A percentile compares a stretch with the other conserved stretches of the same genome.
Conservation (phyloP, 2,888 invertebrate genomes). For the Chymomyza procnemis region DNA sequence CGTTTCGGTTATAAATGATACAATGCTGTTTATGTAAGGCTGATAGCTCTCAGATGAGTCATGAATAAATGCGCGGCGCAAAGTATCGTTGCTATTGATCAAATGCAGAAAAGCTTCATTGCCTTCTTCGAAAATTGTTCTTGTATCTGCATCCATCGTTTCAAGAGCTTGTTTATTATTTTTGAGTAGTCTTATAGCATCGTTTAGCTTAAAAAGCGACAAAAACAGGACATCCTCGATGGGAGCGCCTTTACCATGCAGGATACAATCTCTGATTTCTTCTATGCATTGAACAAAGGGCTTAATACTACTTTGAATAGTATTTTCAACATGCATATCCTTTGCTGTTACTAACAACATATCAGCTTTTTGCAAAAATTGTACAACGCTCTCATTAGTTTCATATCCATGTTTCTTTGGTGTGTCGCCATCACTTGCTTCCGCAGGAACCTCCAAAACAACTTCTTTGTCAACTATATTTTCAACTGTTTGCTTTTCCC, state of each 20-base stretch:
- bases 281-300: slow-evolving; percentile 41
- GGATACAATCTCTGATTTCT: slow-evolving; percentile 43
- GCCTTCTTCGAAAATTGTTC: slow-evolving; percentile 1
- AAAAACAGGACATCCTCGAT: slow-evolving; percentile 55
- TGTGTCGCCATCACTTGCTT: neutral
- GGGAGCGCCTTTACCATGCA: slow-evolving; percentile 18
- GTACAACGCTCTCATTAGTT: slow-evolving; percentile 1
- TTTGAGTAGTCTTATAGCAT: slow-evolving; percentile 44
- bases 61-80: slow-evolving; percentile 52
- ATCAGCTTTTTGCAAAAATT: slow-evolving; percentile 17
- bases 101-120: slow-evolving; percentile 45
- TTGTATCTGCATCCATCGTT: neutral
- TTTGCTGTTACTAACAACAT: slow-evolving; percentile 20
- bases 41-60: slow-evolving; percentile 51
- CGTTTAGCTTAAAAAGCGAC: slow-evolving; percentile 60
- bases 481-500: neutral
- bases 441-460: too few relatives aligned
- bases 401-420: slow-evolving; percentile 11
- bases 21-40: slow-evolving; percentile 39
- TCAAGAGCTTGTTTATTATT: slow-evolving; percentile 8
- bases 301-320: slow-evolving; percentile 31
- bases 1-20: slow-evolving; percentile 32
- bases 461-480: neutral
- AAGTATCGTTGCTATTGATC: slow-evolving; percentile 46
- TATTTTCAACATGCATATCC: slow-evolving; percentile 15